Evolutionary conservation across 1,140 invertebrate genomes (phyloP).

Genomic region (Drosophila sucinea): DNA sequence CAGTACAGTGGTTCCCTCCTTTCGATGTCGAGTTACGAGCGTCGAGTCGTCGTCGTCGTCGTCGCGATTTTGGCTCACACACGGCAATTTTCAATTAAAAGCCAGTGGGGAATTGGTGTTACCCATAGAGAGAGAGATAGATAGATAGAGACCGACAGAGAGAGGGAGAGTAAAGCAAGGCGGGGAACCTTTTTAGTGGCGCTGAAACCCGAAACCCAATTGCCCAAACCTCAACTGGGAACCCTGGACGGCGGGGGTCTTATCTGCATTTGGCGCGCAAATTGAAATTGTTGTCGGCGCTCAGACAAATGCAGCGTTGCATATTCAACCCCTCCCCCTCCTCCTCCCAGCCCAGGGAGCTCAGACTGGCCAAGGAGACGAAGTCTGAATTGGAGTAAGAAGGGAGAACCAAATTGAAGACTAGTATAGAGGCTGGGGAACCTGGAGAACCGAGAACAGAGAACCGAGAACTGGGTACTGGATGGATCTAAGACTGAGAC

Average conservation of each 20-base stretch:
- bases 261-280: slow-evolving; percentile 68
- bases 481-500: background rate
- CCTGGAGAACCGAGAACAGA: background rate
- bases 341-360: slow-evolving; percentile 19
- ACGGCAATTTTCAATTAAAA: slow-evolving; percentile 60
- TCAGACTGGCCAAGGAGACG: slow-evolving; percentile 9
- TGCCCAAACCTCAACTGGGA: slow-evolving; percentile 22
- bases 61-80: slow-evolving; percentile 37
- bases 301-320: slow-evolving; percentile 73
- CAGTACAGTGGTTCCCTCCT: slow-evolving; percentile 11
- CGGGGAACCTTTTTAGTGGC: slow-evolving; percentile 37
- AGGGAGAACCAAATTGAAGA: background rate
- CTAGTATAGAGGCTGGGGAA: background rate
- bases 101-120: slow-evolving; percentile 12
- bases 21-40: slow-evolving; percentile 70
- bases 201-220: slow-evolving; percentile 59
- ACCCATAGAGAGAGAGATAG: background rate
- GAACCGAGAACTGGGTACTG: no score
- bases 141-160: background rate
- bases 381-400: background rate
- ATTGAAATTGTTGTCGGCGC: slow-evolving; percentile 54
- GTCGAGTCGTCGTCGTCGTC: slow-evolving; percentile 15
- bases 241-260: slow-evolving; percentile 21
- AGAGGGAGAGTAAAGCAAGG: background rate
- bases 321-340: slow-evolving; percentile 35